Evolutionary conservation across 2,888 invertebrate genomes (phyloP), one percentile per base, ranked within the genome.

Genomic region (Stegana nigrithorax): DNA sequence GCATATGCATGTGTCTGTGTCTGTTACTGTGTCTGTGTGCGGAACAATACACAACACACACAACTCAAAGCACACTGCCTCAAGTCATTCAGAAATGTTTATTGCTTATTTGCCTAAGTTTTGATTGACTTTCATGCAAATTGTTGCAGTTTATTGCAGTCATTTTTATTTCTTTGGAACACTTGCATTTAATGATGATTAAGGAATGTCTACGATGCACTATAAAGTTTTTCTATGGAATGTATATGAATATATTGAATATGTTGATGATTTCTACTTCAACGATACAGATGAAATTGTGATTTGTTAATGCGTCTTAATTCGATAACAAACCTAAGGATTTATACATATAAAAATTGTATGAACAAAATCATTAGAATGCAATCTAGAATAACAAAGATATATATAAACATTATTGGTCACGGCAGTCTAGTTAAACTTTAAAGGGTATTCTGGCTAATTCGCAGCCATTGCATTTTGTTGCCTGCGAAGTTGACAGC

Each of bases 101-200:
- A 10, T 56, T 47, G 2, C 4, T 7, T 17, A 8, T 25, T 44
- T 51, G 14, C 2, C n/a, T 19, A 17, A 1, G 21, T 27, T 27
- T 67, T 78, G 74, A 73, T 73, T 76, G 77, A 76, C 72, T 72
- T 68, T 59, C 71, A 73, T 72, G 75, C 74, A 72, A 78, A 74
- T 68, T 68, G 26, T 36, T 32, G 50, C 29, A 39, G 23, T 19
- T 60, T 27, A 25, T 53, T 53, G 63, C 62, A 65, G 69, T 62
- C 64, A 44, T 17, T 36, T 36, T 36, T 36, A 36, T 36, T 36
- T n/a, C 36, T 2, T 32, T 32, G 6, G 32, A n/a, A n/a, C n/a
- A n/a, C n/a, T n/a, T n/a, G n/a, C 42, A 6, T 42, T 6, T 42
- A 2, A 2, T n/a, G 6, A 14, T 42, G 47, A 25, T 44, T 5